Conservation (phyloP, 2,888 invertebrate species). For the Dugesia japonica region DNA sequence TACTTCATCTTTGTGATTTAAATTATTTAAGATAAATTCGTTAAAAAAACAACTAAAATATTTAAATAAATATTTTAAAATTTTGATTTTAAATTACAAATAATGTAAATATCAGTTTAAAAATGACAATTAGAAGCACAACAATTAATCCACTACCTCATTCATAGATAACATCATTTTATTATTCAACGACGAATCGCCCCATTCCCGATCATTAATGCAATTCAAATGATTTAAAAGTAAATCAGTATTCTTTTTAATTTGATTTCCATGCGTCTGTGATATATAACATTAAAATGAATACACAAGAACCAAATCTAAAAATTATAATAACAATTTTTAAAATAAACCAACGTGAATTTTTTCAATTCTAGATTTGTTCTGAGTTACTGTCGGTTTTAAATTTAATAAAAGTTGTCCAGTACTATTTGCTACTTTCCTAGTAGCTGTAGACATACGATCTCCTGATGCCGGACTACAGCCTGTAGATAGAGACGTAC, state of each 20-base stretch:
- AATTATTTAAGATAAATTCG: too few relatives aligned
- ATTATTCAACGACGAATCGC: background rate
- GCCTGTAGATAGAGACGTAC: background rate
- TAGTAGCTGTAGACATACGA: background rate
- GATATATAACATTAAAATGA: background rate
- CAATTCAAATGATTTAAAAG: slow-evolving; percentile 4
- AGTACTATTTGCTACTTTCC: background rate
- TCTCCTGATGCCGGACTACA: background rate
- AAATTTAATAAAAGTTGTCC: background rate
- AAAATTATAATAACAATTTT: too few relatives aligned
- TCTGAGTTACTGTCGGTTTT: background rate
- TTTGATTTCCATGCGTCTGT: background rate
- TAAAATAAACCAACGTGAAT: background rate
- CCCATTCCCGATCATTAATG: slow-evolving; percentile 8
- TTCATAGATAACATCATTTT: background rate
- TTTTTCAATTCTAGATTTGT: background rate
- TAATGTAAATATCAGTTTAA: background rate
- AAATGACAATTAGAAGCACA: background rate
- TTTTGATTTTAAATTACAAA: background rate
- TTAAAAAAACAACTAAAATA: background rate
- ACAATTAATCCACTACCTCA: slow-evolving; percentile 2
- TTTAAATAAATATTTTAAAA: background rate
- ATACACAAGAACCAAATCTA: too few relatives aligned
- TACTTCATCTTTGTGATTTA: too few relatives aligned
- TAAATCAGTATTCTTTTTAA: slow-evolving; percentile 16